Percentiles rank a stretch among this genome's conserved stretches.
These are phyloP conservation scores for Mesocentrotus franciscanus DNA, from an alignment of 53 echinoderm and acorn worm genomes.

Conservation along the genomic window DNA sequence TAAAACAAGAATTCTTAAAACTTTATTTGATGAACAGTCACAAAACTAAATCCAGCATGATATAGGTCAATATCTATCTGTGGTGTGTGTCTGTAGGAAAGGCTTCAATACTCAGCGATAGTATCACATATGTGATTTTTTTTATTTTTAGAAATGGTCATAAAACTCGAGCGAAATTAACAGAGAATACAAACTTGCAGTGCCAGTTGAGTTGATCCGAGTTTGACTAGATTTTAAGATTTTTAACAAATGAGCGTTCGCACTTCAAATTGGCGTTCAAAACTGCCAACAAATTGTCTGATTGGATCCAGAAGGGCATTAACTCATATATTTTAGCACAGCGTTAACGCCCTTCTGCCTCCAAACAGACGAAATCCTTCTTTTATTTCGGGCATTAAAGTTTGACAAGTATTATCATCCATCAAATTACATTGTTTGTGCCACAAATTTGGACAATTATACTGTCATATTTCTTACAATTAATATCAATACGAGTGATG, in stretches of 20 bases:
- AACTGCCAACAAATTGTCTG: no score
- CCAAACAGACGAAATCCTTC: no score
- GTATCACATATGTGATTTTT: no score
- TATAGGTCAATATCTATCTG: neutral
- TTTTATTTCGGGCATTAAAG: no score
- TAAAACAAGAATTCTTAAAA: neutral
- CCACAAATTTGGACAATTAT: neutral
- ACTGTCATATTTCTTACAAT: neutral
- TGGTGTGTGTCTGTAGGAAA: neutral
- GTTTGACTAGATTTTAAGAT: no score
- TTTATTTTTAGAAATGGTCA: neutral
- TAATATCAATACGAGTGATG: neutral
- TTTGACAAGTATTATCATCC: no score
- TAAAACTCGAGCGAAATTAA: neutral
- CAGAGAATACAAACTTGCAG: neutral
- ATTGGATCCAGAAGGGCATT: no score
- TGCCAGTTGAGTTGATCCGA: neutral
- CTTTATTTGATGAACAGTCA: neutral
- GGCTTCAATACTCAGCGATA: no score
- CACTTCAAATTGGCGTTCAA: no score
- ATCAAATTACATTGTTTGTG: neutral
- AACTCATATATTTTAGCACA: no score
- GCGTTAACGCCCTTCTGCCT: no score
- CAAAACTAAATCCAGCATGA: neutral
- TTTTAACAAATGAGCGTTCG: no score